Conservation (phyloP, 2,797 vertebrate genomes). For the Pseudocheirus occidentalis region DNA sequence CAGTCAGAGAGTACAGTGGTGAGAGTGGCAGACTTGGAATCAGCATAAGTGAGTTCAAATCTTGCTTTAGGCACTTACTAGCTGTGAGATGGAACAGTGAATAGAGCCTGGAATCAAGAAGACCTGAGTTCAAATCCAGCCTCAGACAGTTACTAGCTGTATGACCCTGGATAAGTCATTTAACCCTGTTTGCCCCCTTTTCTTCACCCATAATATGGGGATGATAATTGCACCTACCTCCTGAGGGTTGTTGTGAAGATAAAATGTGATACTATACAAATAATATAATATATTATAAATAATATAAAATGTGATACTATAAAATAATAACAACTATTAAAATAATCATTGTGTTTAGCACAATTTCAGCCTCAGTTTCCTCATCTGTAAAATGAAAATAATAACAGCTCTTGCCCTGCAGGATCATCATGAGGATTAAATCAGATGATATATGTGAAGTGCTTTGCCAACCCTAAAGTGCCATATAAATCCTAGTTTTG, state of each 20-base stretch:
- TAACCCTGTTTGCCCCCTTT: not conserved
- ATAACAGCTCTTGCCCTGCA: not conserved
- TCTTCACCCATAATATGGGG: not conserved
- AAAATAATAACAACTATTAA: not conserved
- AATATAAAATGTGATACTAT: not conserved
- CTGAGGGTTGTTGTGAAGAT: not conserved
- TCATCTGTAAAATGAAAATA: not conserved
- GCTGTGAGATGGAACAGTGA: not conserved
- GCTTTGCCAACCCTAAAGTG: not conserved
- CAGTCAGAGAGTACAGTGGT: not conserved
- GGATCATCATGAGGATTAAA: not conserved
- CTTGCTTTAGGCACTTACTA: not conserved
- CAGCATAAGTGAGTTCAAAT: not conserved
- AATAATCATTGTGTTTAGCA: not conserved
- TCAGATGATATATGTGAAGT: not conserved
- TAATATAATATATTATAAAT: too few relatives aligned
- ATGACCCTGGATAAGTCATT: not conserved
- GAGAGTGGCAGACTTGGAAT: not conserved
- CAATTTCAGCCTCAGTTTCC: not conserved
- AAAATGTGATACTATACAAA: not conserved
- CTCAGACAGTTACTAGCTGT: not conserved
- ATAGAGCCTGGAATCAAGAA: not conserved
- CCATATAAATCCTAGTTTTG: not conserved
- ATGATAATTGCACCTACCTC: not conserved
- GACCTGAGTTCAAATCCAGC: not conserved